A percentile compares a stretch with the other conserved stretches of the same genome.
phyloP scores from a whole-genome alignment of 2,113 vertebrate species.

The Colinus virginianus region DNA sequence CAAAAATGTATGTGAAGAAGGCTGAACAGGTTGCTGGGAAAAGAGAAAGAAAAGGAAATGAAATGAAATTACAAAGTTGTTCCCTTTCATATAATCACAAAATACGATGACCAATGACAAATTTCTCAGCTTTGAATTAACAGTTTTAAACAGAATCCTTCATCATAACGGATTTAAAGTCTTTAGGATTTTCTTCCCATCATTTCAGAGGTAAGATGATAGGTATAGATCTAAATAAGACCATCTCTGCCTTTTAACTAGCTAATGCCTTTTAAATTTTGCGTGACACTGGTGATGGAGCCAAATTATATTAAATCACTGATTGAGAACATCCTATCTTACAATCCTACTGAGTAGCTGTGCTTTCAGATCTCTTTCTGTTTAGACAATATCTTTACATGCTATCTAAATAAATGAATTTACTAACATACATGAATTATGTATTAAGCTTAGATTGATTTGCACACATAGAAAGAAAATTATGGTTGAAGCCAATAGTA shows the following conservation, averaged over 20 bases:
- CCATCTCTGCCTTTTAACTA: constrained; percentile 26
- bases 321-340: constrained; percentile 5
- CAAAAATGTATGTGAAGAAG: background rate
- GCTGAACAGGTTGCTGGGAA: background rate
- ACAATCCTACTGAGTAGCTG: background rate
- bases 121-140: constrained; percentile 4
- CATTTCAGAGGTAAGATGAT: background rate
- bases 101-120: background rate
- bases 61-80: constrained; percentile 6
- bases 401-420: constrained; percentile 54
- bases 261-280: constrained; percentile 34
- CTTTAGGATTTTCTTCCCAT: background rate
- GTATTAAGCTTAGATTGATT: constrained; percentile 33
- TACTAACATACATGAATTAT: constrained; percentile 49
- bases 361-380: constrained; percentile 25
- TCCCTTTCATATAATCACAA: background rate
- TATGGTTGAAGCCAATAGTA: constrained; percentile 1
- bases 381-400: background rate
- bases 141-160: background rate
- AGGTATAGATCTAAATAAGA: constrained; percentile 22
- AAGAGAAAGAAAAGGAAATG: background rate
- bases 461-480: constrained; percentile 43
- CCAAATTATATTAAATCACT: constrained; percentile 30
- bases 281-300: background rate
- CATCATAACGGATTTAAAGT: constrained; percentile 6